phyloP scores from a whole-genome alignment of 2,888 invertebrate genomes.

The Caenorhabditis doughertyi region DNA sequence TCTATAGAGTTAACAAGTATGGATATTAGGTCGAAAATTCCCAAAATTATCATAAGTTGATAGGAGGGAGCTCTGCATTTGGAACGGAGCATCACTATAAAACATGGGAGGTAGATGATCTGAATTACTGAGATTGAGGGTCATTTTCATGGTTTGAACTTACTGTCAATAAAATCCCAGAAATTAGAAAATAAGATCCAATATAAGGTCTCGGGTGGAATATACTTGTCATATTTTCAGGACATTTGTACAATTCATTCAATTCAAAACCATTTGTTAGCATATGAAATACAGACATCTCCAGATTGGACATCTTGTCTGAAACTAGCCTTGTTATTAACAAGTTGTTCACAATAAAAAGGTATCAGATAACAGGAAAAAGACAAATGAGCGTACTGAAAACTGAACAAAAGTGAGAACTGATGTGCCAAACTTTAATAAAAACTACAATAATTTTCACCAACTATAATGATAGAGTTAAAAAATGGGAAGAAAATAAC shows the following conservation, averaged over 20 bases:
- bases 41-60: constrained; percentile 40
- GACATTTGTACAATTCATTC: constrained; percentile 2
- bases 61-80: constrained; percentile 30
- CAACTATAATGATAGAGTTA: no score
- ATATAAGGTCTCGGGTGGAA: background rate
- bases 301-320: background rate
- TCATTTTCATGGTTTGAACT: background rate
- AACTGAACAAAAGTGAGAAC: no score
- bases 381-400: background rate
- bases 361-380: background rate
- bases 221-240: background rate
- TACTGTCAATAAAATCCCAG: background rate
- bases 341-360: background rate
- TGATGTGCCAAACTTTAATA: no score
- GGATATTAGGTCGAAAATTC: constrained; percentile 41
- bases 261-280: background rate
- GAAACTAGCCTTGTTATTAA: background rate
- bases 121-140: background rate
- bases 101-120: constrained; percentile 34
- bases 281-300: background rate
- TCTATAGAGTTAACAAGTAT: constrained; percentile 35
- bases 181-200: constrained; percentile 7
- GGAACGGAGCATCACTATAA: constrained; percentile 18
- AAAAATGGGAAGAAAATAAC: no score
- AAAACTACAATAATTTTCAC: no score